Conservation (phyloP, 2,888 invertebrate genomes). For the Chironomus riparius region DNA sequence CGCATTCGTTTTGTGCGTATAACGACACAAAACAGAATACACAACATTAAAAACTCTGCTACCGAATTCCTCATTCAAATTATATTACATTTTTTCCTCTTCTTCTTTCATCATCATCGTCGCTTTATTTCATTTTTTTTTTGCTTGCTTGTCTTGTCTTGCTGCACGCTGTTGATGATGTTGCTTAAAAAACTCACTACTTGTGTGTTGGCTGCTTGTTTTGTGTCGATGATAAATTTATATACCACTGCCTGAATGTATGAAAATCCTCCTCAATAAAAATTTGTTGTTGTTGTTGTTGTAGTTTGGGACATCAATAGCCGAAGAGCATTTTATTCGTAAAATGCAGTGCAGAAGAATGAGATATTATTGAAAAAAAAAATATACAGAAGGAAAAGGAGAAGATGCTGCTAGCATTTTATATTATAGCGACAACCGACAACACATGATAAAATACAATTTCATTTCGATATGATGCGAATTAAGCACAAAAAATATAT, state of each 20-base stretch:
- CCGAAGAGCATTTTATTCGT: neutral
- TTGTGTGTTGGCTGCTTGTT: slow-evolving; percentile 12
- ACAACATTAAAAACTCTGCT: slow-evolving; percentile 27
- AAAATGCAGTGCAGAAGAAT: too few relatives aligned
- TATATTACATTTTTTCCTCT: slow-evolving; percentile 26
- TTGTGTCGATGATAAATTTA: slow-evolving; percentile 27
- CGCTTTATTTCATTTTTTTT: neutral
- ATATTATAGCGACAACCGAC: slow-evolving; percentile 25
- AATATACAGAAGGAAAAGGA: neutral
- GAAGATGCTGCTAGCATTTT: slow-evolving; percentile 22
- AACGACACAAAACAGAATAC: slow-evolving; percentile 27
- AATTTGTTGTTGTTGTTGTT: neutral
- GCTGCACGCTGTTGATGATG: neutral
- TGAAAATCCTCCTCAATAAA: slow-evolving; percentile 13
- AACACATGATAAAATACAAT: slow-evolving; percentile 27
- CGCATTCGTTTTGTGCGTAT: neutral
- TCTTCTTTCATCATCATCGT: slow-evolving; percentile 1
- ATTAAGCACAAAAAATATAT: neutral
- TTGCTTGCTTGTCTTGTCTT: neutral
- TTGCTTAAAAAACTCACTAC: neutral
- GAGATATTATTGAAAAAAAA: neutral
- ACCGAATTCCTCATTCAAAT: slow-evolving; percentile 28
- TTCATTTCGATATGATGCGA: neutral
- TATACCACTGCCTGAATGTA: slow-evolving; percentile 3
- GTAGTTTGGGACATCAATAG: neutral